Base-by-base conservation (phyloP, 2,888 invertebrate genomes). In the Sipha maydis region DNA sequence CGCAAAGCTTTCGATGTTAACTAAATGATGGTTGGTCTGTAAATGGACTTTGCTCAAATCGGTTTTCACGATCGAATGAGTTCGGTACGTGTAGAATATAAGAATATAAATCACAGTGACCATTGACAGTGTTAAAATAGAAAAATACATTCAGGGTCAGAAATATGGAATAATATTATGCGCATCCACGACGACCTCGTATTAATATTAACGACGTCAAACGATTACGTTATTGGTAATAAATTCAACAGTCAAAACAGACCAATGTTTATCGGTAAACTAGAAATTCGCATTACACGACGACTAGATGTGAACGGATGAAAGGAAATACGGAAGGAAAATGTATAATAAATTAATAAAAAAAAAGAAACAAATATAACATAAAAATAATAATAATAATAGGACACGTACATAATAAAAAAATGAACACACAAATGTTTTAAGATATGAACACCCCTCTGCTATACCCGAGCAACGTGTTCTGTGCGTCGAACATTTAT, bases 311-410 rank as follows among this genome's bases (percentile, higher is more conserved):
- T 19, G 19, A 28, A 67, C 48, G 48, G 61, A 17, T 69, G 48
- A 54, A 31, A 69, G 41, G n/a, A n/a, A 73, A 41, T 41, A 71
- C 48, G 31, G 25, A n/a, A 25, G 56, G 54, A 75, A 41, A 73
- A 38, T 71, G 73, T 79, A 80, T 38, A 56, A 80, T 80, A 80
- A 86, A 79, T 86, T 31, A 71, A 85, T 69, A 80, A 80, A 86
- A 34, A 86, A 73, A 21, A 5, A 86, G 56, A 54, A 28, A 38
- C 61, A 25, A 17, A 19, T 48, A 71, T 17, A 54, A 14, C 48
- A 14, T 48, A 48, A 48, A 11, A 48, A 48, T 48, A 48, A 41
- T 41, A 41, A 41, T 41, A 41, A 41, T 41, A 41, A 41, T 41
- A 34, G 34, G 34, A 7, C 3, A 41, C 9, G 19, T 28, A 73